A percentile compares a stretch with the other conserved stretches of the same genome.
These are phyloP conservation scores for Halcyon leucocephala DNA, from an alignment of 2,797 vertebrate genomes.

Conservation along the genomic window DNA sequence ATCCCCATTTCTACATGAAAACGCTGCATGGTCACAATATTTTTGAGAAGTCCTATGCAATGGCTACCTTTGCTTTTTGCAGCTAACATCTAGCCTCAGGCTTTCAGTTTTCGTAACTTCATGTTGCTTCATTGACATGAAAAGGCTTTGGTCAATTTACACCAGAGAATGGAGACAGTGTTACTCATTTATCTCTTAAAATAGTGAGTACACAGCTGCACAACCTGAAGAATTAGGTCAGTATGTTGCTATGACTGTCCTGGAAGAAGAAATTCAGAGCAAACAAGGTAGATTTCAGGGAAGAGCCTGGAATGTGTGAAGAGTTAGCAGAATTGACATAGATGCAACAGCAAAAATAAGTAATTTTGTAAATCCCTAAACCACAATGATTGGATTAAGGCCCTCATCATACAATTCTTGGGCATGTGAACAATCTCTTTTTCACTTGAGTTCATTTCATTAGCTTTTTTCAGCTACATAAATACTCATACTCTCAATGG, in stretches of 20 bases:
- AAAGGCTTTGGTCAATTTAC: slow-evolving; percentile 31
- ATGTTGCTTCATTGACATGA: neutral
- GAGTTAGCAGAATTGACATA: slow-evolving; percentile 54
- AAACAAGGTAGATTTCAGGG: slow-evolving; percentile 47
- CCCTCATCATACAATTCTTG: slow-evolving; percentile 51
- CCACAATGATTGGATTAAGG: slow-evolving; percentile 63
- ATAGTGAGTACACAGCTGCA: slow-evolving; percentile 35
- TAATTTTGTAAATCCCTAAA: slow-evolving; percentile 58
- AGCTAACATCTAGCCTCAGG: neutral
- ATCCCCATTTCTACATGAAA: neutral
- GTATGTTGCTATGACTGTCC: slow-evolving; percentile 6
- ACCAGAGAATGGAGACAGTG: neutral
- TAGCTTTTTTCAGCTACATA: slow-evolving; percentile 65
- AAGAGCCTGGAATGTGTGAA: slow-evolving; percentile 51
- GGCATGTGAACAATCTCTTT: slow-evolving; percentile 63
- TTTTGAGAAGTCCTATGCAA: neutral
- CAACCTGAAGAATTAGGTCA: slow-evolving; percentile 33
- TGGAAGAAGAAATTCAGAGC: slow-evolving; percentile 30
- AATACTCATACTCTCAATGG: slow-evolving; percentile 61
- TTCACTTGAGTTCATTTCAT: slow-evolving; percentile 67
- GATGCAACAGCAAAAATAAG: slow-evolving; percentile 52
- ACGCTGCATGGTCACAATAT: neutral
- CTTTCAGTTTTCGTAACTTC: neutral
- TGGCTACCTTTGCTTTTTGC: neutral
- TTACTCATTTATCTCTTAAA: slow-evolving; percentile 46